Evolutionary conservation across 2,113 vertebrate species (phyloP).

Genomic region (Melanotaenia duboulayi): DNA sequence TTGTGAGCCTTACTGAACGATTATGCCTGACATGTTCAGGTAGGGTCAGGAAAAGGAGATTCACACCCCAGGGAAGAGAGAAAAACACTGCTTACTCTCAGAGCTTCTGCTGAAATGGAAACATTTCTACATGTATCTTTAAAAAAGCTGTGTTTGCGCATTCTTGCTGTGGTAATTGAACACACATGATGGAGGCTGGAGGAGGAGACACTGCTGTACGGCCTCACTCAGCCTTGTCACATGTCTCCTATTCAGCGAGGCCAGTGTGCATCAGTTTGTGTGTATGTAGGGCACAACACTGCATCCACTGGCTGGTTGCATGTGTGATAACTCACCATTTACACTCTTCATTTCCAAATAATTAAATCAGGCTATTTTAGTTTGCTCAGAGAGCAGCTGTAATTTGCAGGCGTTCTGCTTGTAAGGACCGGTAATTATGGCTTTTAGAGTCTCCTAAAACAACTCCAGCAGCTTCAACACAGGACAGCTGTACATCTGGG

Average conservation of each 20-base stretch:
- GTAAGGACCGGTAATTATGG: conserved; percentile 72
- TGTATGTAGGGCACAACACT: background rate
- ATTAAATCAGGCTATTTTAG: conserved; percentile 80
- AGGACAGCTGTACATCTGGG: conserved; percentile 62
- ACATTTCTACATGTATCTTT: background rate
- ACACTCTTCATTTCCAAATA: conserved; percentile 75
- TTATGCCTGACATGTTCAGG: conserved; percentile 1
- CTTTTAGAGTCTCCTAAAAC: conserved; percentile 72
- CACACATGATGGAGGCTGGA: conserved; percentile 68
- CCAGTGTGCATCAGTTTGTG: background rate
- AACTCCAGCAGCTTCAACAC: conserved; percentile 59
- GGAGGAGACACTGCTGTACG: conserved; percentile 36
- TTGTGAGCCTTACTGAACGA: background rate
- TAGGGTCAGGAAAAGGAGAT: conserved; percentile 3
- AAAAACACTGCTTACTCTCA: background rate
- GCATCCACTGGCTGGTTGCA: conserved; percentile 13
- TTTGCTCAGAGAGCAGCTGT: conserved; percentile 63
- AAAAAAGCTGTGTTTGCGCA: conserved; percentile 31
- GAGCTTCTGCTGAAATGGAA: background rate
- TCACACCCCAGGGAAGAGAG: background rate
- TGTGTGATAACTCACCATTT: conserved; percentile 59
- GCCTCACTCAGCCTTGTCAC: conserved; percentile 58
- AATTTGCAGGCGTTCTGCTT: conserved; percentile 74
- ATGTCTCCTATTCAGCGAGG: conserved; percentile 52
- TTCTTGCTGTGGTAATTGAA: conserved; percentile 66